Conservation (phyloP, 1,140 invertebrate genomes). For the Orchesella cincta region DNA sequence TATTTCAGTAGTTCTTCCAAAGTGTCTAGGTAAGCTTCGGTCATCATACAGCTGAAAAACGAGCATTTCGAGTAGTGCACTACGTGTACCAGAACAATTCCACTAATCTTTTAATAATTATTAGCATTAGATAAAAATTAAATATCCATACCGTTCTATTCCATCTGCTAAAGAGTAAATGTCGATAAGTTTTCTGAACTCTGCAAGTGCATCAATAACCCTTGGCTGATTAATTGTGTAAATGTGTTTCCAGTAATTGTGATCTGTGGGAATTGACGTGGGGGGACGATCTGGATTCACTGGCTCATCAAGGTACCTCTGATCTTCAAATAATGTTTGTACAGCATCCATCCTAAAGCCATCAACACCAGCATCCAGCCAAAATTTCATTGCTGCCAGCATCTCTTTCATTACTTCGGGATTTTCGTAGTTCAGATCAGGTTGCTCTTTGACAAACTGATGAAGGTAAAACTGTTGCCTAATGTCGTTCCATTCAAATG, state of each 20-base stretch:
- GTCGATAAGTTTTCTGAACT: slow-evolving; percentile 63
- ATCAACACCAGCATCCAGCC: slow-evolving; percentile 73
- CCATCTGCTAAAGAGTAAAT: slow-evolving; percentile 39
- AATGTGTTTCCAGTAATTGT: slow-evolving; percentile 53
- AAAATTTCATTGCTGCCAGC: slow-evolving; percentile 67
- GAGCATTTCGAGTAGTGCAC: too few species aligned
- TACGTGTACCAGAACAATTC: background rate
- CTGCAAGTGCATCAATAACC: slow-evolving; percentile 64
- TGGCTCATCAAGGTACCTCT: slow-evolving; percentile 62
- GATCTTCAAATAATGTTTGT: slow-evolving; percentile 65
- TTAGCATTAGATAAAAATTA: background rate
- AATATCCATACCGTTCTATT: background rate
- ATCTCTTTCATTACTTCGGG: slow-evolving; percentile 65
- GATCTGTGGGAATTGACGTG: slow-evolving; percentile 58
- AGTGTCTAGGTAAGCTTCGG: slow-evolving; percentile 66
- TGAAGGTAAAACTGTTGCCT: slow-evolving; percentile 74
- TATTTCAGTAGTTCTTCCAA: slow-evolving; percentile 56
- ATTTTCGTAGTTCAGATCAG: slow-evolving; percentile 74
- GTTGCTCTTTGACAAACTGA: slow-evolving; percentile 69
- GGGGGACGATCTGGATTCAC: slow-evolving; percentile 35
- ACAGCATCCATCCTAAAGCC: slow-evolving; percentile 74
- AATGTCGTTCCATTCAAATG: slow-evolving; percentile 69
- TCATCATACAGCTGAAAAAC: slow-evolving; percentile 65
- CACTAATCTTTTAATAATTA: background rate
- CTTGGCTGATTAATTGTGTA: slow-evolving; percentile 58